Evolutionary conservation across 2,797 vertebrate genomes (phyloP).

Genomic region (Gymnoscopelus braueri): DNA sequence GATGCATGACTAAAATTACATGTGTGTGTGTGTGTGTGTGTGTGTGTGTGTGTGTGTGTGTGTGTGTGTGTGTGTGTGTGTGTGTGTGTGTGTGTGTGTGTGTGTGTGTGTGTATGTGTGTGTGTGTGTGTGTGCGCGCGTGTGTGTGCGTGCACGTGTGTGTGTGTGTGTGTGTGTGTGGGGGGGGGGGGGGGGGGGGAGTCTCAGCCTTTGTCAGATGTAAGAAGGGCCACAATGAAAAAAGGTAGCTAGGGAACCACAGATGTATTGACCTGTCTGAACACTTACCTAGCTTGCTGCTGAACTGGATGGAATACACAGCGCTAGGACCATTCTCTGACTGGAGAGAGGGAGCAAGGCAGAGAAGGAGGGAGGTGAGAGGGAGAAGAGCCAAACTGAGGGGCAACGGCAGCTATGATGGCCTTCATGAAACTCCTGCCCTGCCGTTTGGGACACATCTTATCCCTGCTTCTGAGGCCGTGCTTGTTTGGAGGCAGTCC

Average conservation of each 20-base stretch:
- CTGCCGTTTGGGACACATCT: too few relatives aligned
- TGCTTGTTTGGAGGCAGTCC: too few relatives aligned
- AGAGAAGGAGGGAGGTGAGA: constrained; percentile 9
- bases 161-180: constrained; percentile 9
- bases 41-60: background rate
- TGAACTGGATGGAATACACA: constrained; percentile 80
- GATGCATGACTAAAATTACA: too few relatives aligned
- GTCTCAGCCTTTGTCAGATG: too few relatives aligned
- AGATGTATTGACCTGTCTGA: background rate
- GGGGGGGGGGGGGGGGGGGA: too few relatives aligned
- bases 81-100: constrained; percentile 13
- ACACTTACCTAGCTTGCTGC: constrained; percentile 73
- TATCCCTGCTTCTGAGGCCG: too few relatives aligned
- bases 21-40: too few relatives aligned
- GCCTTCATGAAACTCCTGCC: too few relatives aligned
- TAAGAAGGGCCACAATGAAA: too few relatives aligned
- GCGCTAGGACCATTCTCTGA: constrained; percentile 68
- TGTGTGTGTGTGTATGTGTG: background rate
- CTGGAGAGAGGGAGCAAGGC: constrained; percentile 35
- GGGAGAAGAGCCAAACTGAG: constrained; percentile 39
- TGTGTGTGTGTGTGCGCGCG: constrained; percentile 12
- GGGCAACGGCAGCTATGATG: constrained; percentile 37
- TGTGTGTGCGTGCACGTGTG: constrained; percentile 5
- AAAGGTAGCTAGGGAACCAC: too few relatives aligned
- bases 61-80: constrained; percentile 3